A percentile compares a stretch with the other conserved stretches of the same genome.
Evolutionary conservation across 2,888 invertebrate species (phyloP).

Genomic region (Mimachlamys varia): DNA sequence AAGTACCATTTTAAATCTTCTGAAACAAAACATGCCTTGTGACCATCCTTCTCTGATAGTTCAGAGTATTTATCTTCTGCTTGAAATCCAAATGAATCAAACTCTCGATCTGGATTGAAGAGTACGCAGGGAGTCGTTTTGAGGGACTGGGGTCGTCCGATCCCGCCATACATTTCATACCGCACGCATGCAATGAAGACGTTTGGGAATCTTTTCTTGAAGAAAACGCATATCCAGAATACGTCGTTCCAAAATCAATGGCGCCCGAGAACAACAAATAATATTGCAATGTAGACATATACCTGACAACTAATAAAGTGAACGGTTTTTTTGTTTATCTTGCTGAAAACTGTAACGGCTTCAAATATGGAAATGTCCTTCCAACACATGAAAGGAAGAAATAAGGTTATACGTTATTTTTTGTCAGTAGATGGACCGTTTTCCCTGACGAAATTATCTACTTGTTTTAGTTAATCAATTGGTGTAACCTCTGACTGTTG

Average conservation of each 20-base stretch:
- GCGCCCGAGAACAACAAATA: not conserved
- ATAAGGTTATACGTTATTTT: too few species aligned
- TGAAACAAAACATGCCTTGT: not conserved
- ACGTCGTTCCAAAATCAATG: constrained; percentile 12
- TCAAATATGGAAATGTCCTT: too few species aligned
- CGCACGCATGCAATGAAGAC: not conserved
- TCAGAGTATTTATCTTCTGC: not conserved
- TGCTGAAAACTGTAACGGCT: too few species aligned
- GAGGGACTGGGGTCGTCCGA: not conserved
- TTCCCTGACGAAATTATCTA: too few species aligned
- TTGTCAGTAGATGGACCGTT: too few species aligned
- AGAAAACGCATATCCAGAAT: not conserved
- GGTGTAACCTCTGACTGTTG: too few species aligned
- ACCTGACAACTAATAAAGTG: too few species aligned
- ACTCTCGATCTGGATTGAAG: not conserved
- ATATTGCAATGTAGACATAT: too few species aligned
- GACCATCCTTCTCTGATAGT: not conserved
- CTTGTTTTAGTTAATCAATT: too few species aligned
- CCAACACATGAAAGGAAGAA: too few species aligned
- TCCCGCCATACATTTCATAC: not conserved
- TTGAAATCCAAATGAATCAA: not conserved
- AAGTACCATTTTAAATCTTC: not conserved
- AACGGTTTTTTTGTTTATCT: too few species aligned
- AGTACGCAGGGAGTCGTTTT: not conserved
- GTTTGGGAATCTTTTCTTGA: not conserved